Base-by-base conservation (phyloP, 2,888 invertebrate genomes). In the Scelioninae gen. 1 region DNA sequence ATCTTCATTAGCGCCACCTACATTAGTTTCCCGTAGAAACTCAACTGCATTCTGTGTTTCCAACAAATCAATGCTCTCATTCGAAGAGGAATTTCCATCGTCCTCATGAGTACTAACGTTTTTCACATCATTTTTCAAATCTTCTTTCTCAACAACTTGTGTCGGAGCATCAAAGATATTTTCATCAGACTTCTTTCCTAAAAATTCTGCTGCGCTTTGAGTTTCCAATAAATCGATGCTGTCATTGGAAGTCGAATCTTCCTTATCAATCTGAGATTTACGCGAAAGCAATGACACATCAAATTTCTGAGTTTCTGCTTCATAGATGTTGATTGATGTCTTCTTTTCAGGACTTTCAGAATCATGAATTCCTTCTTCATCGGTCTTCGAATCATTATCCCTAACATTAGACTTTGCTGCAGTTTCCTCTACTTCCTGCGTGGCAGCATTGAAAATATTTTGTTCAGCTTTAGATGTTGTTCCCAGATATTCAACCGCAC, bases 71-170 rank as follows among this genome's bases (percentile, higher is more conserved):
- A 56, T 16, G 15, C 56, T 56, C 2, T 56, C 56, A 56, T 56
- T 56, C 10, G 38, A 56, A n/a, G 56, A 55, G 6, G 34, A 56
- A 56, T 38, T 38, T 56, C 38, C 38, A 34, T 56, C 56, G 5
- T 10, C 53, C 11, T 32, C n/a, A 5, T 32, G 10, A 11, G 8
- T 11, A 34, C 40, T 40, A n/a, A 5, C 10, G 1, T n/a, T 43
- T 43, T 43, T n/a, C 5, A 3, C 5, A 10, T 10, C 11, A n/a
- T 43, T 11, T 43, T n/a, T n/a, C n/a, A 43, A n/a, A n/a, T n/a
- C 38, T 34, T 34, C 8, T 9, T 38, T 8, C 10, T 38, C 38
- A 9, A 38, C 5, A 9, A 38, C 10, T 10, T 38, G 38, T 38
- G 38, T 38, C 10, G 1, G 4, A 38, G 38, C 38, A 9, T 4